A percentile compares a stretch with the other conserved stretches of the same genome.
Conservation (phyloP, 2,797 vertebrate species). For the Harpagifer antarcticus region DNA sequence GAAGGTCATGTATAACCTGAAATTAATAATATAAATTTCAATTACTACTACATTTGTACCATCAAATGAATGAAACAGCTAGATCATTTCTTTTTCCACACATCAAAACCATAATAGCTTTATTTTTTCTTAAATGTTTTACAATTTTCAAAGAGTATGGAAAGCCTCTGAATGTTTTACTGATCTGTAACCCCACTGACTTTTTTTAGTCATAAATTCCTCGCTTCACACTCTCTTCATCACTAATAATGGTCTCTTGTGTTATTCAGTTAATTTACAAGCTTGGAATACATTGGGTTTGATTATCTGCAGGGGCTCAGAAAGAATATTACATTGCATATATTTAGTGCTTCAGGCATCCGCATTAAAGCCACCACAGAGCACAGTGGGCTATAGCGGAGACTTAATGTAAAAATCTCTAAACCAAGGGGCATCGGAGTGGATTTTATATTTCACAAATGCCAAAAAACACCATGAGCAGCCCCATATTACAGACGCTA, state of each 20-base stretch:
- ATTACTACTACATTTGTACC: neutral
- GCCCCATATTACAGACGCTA: slow-evolving; percentile 17
- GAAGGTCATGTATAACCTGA: neutral
- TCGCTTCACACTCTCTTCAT: slow-evolving; percentile 11
- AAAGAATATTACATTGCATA: slow-evolving; percentile 56
- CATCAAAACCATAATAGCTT: neutral
- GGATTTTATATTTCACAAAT: slow-evolving; percentile 45
- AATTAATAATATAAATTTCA: slow-evolving; percentile 7
- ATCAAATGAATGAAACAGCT: neutral
- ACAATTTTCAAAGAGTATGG: neutral
- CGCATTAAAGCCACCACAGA: slow-evolving; percentile 31
- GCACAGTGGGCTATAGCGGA: slow-evolving; percentile 29
- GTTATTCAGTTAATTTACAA: slow-evolving; percentile 55
- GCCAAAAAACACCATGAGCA: slow-evolving; percentile 41
- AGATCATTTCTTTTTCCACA: neutral
- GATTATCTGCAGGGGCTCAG: slow-evolving; percentile 53
- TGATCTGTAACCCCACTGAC: neutral
- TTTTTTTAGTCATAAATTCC: slow-evolving; percentile 36
- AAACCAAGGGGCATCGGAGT: slow-evolving; percentile 28
- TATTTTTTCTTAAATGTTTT: slow-evolving; percentile 1
- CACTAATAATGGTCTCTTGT: slow-evolving; percentile 46
- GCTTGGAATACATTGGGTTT: slow-evolving; percentile 41
- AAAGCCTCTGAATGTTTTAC: slow-evolving; percentile 7
- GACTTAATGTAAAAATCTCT: slow-evolving; percentile 33
- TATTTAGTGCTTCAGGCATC: slow-evolving; percentile 38